phyloP scores from a whole-genome alignment of 2,888 invertebrate species.

The Dynastes maya region DNA sequence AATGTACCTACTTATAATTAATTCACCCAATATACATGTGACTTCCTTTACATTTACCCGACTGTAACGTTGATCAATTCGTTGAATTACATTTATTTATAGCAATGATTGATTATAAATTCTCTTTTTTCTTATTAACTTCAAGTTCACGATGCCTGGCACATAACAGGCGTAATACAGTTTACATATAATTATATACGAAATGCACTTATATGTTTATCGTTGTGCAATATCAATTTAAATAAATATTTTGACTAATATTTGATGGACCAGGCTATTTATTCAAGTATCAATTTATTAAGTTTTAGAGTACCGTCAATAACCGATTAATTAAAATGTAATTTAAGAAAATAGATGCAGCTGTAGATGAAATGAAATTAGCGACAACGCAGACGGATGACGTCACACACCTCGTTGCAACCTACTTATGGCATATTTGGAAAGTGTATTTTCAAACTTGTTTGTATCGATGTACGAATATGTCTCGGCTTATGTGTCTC shows the following conservation, averaged over 20 bases:
- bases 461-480: conserved; percentile 23
- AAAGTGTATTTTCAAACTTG: conserved; percentile 42
- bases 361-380: conserved; percentile 11
- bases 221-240: not conserved
- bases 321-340: not conserved
- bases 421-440: conserved; percentile 40
- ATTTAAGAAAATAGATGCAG: not conserved
- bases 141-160: no score
- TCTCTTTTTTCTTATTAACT: no score
- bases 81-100: no score
- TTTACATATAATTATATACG: no score
- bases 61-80: no score
- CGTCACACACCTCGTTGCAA: conserved; percentile 35
- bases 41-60: no score
- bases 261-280: not conserved
- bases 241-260: not conserved
- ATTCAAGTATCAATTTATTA: not conserved
- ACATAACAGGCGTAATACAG: no score
- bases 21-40: no score
- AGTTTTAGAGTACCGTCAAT: not conserved
- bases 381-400: conserved; percentile 4
- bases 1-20: no score
- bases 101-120: no score
- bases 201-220: not conserved
- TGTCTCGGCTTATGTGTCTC: conserved; percentile 3